These are phyloP conservation scores for Rhabditoides inermis DNA, from an alignment of 2,888 invertebrate species.

Conservation along the genomic window DNA sequence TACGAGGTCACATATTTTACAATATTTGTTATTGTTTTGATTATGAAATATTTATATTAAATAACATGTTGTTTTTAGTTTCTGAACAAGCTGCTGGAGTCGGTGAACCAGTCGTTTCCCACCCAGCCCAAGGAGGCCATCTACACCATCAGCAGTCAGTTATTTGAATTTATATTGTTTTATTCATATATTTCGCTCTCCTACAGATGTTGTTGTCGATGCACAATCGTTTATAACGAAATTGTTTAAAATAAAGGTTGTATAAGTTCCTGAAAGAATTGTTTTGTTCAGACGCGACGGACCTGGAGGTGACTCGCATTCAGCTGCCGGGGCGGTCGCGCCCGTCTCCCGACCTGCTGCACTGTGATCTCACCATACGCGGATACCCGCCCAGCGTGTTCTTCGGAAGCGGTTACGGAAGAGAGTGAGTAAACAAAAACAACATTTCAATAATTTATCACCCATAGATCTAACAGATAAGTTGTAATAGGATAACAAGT, in stretches of 20 bases:
- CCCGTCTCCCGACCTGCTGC: slow-evolving; percentile 10
- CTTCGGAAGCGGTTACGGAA: slow-evolving; percentile 26
- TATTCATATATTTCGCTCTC: no score
- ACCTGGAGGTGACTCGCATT: not conserved
- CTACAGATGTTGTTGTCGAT: no score
- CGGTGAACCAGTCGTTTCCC: no score
- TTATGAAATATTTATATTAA: not conserved
- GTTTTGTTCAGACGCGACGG: not conserved
- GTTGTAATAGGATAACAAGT: no score
- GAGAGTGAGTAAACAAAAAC: slow-evolving; percentile 4
- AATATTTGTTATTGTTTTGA: no score
- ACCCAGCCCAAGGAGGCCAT: no score
- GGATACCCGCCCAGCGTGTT: slow-evolving; percentile 20
- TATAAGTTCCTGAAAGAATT: no score
- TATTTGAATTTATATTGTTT: no score
- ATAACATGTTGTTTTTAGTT: slow-evolving; percentile 1
- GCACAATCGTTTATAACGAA: no score
- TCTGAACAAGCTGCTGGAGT: not conserved
- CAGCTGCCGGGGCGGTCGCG: not conserved
- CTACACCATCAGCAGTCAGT: slow-evolving; percentile 5
- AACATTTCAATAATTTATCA: not conserved
- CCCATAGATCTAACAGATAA: no score
- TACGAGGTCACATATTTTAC: slow-evolving; percentile 7
- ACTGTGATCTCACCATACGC: slow-evolving; percentile 19
- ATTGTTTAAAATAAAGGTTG: not conserved